Conservation (phyloP, 92 coral and sea anemone species). For the Epizoanthus scotinus region DNA sequence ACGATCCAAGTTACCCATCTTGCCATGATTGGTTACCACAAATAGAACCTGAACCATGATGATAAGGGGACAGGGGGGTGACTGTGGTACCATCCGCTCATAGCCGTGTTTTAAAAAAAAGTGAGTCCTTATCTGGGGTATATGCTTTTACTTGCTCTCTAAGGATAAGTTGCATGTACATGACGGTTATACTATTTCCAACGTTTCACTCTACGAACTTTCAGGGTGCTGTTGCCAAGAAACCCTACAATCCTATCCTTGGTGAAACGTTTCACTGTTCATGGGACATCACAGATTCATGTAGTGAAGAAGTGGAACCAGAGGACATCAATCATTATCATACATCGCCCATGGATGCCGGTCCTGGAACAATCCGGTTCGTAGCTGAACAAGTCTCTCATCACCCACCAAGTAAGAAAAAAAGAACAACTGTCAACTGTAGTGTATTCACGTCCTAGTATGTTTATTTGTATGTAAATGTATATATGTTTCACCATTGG, state of each 20-base stretch:
- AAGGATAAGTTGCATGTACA: no score
- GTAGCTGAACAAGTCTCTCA: constrained; percentile 97
- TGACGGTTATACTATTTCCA: no score
- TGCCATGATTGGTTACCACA: no score
- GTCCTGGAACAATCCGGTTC: constrained; percentile 69
- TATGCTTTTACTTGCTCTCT: no score
- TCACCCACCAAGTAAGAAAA: constrained; percentile 94
- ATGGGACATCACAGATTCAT: constrained; percentile 72
- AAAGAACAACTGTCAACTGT: constrained; percentile 17
- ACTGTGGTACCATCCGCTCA: no score
- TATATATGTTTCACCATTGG: no score
- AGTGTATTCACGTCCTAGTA: not conserved
- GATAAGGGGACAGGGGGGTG: no score
- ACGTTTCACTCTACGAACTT: not conserved
- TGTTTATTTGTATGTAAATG: not conserved
- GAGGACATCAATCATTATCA: constrained; percentile 46
- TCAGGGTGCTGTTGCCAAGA: constrained; percentile 93
- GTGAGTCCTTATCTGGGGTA: no score
- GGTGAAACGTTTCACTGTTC: constrained; percentile 95
- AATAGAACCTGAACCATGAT: no score
- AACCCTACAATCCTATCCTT: constrained; percentile 96
- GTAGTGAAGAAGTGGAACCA: constrained; percentile 61
- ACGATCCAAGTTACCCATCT: no score
- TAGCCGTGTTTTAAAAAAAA: no score
- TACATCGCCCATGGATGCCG: constrained; percentile 47